phyloP scores from a whole-genome alignment of 2,797 vertebrate species.

The Aselliscus stoliczkanus region DNA sequence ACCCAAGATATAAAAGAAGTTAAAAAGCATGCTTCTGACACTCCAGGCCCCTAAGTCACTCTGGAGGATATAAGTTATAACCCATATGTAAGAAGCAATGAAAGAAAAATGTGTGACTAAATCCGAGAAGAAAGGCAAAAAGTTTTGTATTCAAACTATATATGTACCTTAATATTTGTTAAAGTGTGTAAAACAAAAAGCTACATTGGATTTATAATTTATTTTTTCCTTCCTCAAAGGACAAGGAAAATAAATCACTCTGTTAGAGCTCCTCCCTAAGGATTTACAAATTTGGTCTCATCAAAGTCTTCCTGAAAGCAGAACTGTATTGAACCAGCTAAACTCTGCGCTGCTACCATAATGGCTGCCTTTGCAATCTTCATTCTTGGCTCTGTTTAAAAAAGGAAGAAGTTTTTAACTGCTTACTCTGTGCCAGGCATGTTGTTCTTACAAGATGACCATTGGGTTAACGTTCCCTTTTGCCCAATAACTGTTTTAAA shows the following conservation, averaged over 20 bases:
- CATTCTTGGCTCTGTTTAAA: neutral
- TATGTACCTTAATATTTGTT: neutral
- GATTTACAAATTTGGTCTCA: neutral
- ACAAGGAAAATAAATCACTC: neutral
- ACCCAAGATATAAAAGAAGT: neutral
- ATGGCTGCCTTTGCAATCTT: neutral
- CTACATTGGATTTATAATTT: neutral
- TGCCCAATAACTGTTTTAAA: slow-evolving; percentile 63
- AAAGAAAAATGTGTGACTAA: neutral
- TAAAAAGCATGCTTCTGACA: neutral
- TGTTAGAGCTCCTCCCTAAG: neutral
- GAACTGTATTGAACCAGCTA: too few relatives aligned
- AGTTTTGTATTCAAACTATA: neutral
- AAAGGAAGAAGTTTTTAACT: neutral
- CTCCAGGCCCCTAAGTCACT: neutral
- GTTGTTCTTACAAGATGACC: slow-evolving; percentile 38
- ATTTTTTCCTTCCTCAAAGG: neutral
- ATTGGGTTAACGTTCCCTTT: slow-evolving; percentile 74
- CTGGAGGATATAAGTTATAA: neutral
- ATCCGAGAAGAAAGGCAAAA: neutral
- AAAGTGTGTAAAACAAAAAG: neutral
- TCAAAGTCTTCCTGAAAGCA: neutral
- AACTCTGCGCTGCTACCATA: neutral
- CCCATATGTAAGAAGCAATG: neutral
- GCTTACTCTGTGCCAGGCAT: slow-evolving; percentile 40